phyloP scores from a whole-genome alignment of 2,888 invertebrate species.

The Ophion costatus region DNA sequence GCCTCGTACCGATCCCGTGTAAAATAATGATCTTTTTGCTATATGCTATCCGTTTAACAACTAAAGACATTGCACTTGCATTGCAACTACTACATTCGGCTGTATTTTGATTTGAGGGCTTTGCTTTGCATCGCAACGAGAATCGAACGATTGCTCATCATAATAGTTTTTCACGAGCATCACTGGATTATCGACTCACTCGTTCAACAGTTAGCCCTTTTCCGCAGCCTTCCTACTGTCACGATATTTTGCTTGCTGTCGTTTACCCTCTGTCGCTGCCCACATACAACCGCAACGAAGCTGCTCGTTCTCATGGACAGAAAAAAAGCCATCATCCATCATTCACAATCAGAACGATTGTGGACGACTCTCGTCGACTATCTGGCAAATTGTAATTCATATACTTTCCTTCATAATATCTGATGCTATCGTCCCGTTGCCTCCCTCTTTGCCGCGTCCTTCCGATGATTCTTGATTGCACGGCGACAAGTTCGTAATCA shows the following conservation, averaged over 20 bases:
- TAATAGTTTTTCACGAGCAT: neutral
- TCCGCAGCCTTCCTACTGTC: neutral
- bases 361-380: slow-evolving; percentile 29
- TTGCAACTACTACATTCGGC: no score
- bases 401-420: slow-evolving; percentile 22
- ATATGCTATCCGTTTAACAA: no score
- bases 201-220: neutral
- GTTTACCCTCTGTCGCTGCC: neutral
- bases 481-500: slow-evolving; percentile 58
- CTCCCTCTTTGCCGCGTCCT: neutral
- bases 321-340: slow-evolving; percentile 29
- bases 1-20: no score
- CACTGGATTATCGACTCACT: neutral
- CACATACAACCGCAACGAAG: neutral
- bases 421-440: neutral
- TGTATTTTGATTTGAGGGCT: neutral
- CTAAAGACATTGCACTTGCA: no score
- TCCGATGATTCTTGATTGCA: slow-evolving; percentile 47
- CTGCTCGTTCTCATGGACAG: neutral
- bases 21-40: no score
- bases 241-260: neutral
- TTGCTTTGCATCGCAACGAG: neutral
- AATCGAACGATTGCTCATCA: neutral
- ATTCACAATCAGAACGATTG: slow-evolving; percentile 57
- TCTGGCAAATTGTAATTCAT: slow-evolving; percentile 45